Evolutionary conservation across 2,888 invertebrate genomes (phyloP), one percentile per base, ranked within the genome.

Genomic region (Drosophila rubida): DNA sequence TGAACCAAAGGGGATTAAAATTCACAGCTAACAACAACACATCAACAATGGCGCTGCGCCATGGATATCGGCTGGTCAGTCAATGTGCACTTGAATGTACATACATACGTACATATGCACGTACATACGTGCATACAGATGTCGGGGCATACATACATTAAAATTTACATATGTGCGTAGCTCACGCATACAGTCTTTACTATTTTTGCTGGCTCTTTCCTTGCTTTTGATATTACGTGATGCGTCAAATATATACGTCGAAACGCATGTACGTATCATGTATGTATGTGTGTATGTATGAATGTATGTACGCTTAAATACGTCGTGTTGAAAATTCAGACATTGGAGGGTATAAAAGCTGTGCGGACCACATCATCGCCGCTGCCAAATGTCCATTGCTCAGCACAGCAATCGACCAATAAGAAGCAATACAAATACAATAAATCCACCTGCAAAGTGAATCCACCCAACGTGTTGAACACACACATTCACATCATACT

Each of bases 1-100:
- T 69, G 59, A 69, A 59, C 67, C 69, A 71, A 74, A 72, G 53
- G 69, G 70, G 81, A 79, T 81, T 81, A 69, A 81, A 81, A 72
- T 72, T 83, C 77, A 84, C 73, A 50, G 70, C 80, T 66, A 75
- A 75, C 66, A 77, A 69, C 72, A 80, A 70, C 63, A 68, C 65
- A 19, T 2, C 19, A 19, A 19, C 19, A 71, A 67, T 49, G 66
- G 25, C 45, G 35, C 44, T 37, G 37, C 41, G 6, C 35, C 16
- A 45, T 58, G 65, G n/a, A 58, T 64, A 64, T 70, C 59, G 54
- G 51, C 51, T 53, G 57, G 51, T 48, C 39, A 60, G 50, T 65
- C 65, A 41, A 19, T 45, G 32, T 39, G 11, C 57, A 41, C 32
- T 25, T 8, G 2, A 19, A 32, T 25, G 5, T 49, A 39, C 23